Percentiles rank a stretch among this genome's conserved stretches.
These are phyloP conservation scores for Polypterus senegalus DNA, from an alignment of 2,113 vertebrate genomes.

Conservation along the genomic window DNA sequence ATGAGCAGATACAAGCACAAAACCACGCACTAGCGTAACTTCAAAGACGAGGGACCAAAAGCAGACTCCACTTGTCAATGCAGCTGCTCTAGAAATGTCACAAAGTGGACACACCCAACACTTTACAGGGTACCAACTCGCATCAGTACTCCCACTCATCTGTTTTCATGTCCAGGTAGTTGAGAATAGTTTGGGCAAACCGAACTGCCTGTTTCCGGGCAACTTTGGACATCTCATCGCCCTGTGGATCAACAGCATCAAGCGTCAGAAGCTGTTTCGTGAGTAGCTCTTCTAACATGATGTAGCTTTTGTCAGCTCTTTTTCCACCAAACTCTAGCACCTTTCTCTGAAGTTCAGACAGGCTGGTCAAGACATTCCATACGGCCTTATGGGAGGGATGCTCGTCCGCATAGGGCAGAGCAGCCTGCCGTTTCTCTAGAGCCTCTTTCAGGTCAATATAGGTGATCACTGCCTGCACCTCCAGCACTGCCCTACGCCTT, in stretches of 20 bases:
- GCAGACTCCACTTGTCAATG: too few relatives aligned
- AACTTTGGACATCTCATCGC: constrained; percentile 69
- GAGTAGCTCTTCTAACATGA: constrained; percentile 83
- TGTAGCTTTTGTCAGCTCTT: constrained; percentile 84
- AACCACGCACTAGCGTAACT: too few relatives aligned
- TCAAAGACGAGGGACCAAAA: too few relatives aligned
- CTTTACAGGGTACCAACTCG: too few relatives aligned
- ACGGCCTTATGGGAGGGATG: constrained; percentile 63
- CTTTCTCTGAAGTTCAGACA: constrained; percentile 79
- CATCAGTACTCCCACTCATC: constrained; percentile 90
- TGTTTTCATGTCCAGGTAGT: constrained; percentile 91
- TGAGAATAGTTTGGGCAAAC: constrained; percentile 89
- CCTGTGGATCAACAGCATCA: constrained; percentile 85
- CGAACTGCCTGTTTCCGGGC: constrained; percentile 90
- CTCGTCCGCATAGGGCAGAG: constrained; percentile 46
- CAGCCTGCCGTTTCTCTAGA: constrained; percentile 42
- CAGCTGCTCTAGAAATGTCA: too few relatives aligned
- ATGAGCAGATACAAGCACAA: too few relatives aligned
- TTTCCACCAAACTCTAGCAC: constrained; percentile 84
- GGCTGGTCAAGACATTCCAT: constrained; percentile 70
- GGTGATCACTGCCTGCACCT: constrained; percentile 78
- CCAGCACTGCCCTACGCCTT: constrained; percentile 77
- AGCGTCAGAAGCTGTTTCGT: constrained; percentile 87
- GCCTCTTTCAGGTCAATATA: constrained; percentile 83
- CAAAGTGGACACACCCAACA: too few relatives aligned